Base-by-base conservation (phyloP, 2,888 invertebrate genomes). In the Dicyrtomina minuta region DNA sequence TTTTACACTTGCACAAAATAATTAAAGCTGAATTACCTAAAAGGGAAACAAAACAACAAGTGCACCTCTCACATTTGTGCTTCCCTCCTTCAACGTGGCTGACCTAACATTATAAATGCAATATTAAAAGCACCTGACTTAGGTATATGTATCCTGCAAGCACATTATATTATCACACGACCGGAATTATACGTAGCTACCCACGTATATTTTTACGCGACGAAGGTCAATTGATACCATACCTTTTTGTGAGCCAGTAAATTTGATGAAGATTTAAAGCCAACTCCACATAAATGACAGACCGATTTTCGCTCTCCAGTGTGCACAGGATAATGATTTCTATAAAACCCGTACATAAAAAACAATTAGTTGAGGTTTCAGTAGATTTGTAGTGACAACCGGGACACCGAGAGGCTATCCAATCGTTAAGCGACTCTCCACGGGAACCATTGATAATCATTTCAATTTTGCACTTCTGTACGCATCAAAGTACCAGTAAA, bases 261-360 rank as follows among this genome's bases (percentile, higher is more conserved):
- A 68, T 68, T 68, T 10, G 61, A 61, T 15, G 61, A 61, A 2
- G 68, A 68, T 26, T 68, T 68, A 43, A 68, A 68, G 1, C 60
- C 68, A 17, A 49, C 68, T 4, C 68, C 68, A 61, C 68, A 68
- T 17, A 60, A 53, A 43, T 60, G 20, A 49, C 68, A 68, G 13
- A 61, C 39, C 4, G 27, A 59, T 22, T 51, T 68, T 4, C 68
- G 51, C 43, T 61, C 68, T 8, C 49, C 59, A 12, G 60, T 68
- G 33, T 68, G 68, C 3, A 68, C 68, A 53, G 61, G 61, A 15
- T 53, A 22, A 22, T 68, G 68, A 43, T 68, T 68, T 26, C 68
- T 68, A n/a, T n/a, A n/a, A n/a, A n/a, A n/a, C n/a, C n/a, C n/a
- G n/a, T n/a, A n/a, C n/a, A n/a, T n/a, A n/a, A n/a, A n/a, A n/a